A percentile compares a stretch with the other conserved stretches of the same genome.
Evolutionary conservation across 2,888 invertebrate species (phyloP).

Genomic region (Fragum fragum): DNA sequence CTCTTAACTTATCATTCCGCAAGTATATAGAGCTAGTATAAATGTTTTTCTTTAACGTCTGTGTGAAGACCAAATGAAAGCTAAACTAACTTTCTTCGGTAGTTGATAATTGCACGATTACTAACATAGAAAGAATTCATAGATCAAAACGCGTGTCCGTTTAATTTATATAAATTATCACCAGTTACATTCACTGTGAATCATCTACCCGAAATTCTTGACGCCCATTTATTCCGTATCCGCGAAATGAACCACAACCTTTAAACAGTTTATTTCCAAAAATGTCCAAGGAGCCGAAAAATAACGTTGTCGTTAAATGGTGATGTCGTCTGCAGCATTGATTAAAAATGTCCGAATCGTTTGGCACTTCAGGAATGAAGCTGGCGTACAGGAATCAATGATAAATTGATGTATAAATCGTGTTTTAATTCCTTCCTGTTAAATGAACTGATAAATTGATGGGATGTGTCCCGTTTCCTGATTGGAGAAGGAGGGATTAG

Average conservation of each 20-base stretch:
- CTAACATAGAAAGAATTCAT: slow-evolving; percentile 36
- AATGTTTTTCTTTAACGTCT: too few relatives aligned
- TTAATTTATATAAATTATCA: slow-evolving; percentile 48
- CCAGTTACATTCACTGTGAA: background rate
- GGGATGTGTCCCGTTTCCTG: slow-evolving; percentile 50
- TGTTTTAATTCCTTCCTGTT: slow-evolving; percentile 65
- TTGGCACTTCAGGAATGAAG: slow-evolving; percentile 64
- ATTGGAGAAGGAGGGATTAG: slow-evolving; percentile 66
- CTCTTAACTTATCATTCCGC: too few relatives aligned
- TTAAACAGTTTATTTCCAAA: slow-evolving; percentile 23
- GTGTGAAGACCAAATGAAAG: too few relatives aligned
- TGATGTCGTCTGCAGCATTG: slow-evolving; percentile 30
- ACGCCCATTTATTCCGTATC: slow-evolving; percentile 56
- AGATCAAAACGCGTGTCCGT: slow-evolving; percentile 43
- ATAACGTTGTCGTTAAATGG: slow-evolving; percentile 10
- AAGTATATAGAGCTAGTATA: too few relatives aligned
- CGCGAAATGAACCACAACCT: slow-evolving; percentile 25
- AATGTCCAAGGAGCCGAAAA: slow-evolving; percentile 9
- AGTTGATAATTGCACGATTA: slow-evolving; percentile 4
- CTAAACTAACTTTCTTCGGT: background rate
- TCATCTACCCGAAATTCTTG: slow-evolving; percentile 24
- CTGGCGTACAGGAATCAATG: slow-evolving; percentile 57
- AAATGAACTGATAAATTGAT: slow-evolving; percentile 69
- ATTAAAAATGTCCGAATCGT: slow-evolving; percentile 56
- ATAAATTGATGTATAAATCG: slow-evolving; percentile 70